Percentiles rank a stretch among this genome's conserved stretches.
These are phyloP conservation scores for Gymnothorax reevesii DNA, from an alignment of 2,797 vertebrate species.

Conservation along the genomic window DNA sequence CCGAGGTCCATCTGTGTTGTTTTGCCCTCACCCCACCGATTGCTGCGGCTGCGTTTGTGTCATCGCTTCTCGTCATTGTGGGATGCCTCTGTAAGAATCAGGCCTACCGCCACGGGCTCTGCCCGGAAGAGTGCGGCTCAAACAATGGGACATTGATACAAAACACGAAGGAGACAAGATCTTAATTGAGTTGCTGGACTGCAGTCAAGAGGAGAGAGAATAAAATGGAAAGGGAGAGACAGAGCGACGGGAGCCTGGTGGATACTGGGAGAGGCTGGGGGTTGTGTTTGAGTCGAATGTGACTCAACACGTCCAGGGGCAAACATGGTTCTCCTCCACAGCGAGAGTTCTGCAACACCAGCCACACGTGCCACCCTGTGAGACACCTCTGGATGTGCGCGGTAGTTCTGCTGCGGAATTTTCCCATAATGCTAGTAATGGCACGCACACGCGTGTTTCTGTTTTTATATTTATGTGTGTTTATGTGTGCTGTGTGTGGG, in stretches of 20 bases:
- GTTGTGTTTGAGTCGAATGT: background rate
- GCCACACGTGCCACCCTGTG: background rate
- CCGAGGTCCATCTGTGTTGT: background rate
- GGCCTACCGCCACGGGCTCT: background rate
- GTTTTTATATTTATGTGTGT: background rate
- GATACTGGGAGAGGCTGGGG: conserved; percentile 5
- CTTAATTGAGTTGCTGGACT: conserved; percentile 54
- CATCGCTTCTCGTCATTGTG: conserved; percentile 59
- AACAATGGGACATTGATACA: conserved; percentile 34
- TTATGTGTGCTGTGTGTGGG: conserved; percentile 10
- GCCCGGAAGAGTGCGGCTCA: conserved; percentile 7
- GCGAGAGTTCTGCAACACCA: background rate
- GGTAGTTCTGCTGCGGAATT: background rate
- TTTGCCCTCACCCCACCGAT: background rate
- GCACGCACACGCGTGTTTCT: conserved; percentile 16
- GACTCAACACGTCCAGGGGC: background rate
- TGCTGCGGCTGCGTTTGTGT: background rate
- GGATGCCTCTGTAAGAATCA: conserved; percentile 34
- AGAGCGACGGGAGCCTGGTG: background rate
- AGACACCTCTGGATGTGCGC: background rate
- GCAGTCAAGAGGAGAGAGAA: conserved; percentile 42
- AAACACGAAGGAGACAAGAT: conserved; percentile 50
- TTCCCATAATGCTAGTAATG: background rate
- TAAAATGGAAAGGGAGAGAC: conserved; percentile 60
- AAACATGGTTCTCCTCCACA: background rate